phyloP scores from a whole-genome alignment of 2,113 vertebrate species.

The Mormyrus lacerda region DNA sequence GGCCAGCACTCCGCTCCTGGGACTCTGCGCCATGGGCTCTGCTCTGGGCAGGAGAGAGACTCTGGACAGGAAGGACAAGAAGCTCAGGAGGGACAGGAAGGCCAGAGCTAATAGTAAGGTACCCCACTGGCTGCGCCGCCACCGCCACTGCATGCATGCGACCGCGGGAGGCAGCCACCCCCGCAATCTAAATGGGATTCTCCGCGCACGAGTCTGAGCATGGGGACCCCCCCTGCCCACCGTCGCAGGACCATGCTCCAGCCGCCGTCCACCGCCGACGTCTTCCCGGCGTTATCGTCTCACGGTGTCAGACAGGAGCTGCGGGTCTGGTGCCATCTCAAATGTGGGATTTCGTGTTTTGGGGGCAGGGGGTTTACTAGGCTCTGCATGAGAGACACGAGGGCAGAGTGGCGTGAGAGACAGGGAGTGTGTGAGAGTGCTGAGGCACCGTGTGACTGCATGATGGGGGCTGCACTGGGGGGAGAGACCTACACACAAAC shows the following conservation, averaged over 20 bases:
- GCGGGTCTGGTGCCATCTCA: neutral
- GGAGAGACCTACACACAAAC: neutral
- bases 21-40: slow-evolving; percentile 62
- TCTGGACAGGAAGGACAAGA: slow-evolving; percentile 50
- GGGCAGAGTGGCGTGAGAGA: neutral
- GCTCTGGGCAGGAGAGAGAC: slow-evolving; percentile 59
- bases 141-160: neutral
- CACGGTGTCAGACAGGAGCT: neutral
- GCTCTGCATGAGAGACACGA: neutral
- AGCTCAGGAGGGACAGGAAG: slow-evolving; percentile 50
- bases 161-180: neutral
- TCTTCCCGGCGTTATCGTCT: neutral
- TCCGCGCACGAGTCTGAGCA: neutral
- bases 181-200: neutral
- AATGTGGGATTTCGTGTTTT: too few species aligned
- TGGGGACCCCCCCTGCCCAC: neutral
- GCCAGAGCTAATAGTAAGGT: slow-evolving; percentile 71
- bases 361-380: neutral
- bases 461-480: neutral
- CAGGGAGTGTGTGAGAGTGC: neutral
- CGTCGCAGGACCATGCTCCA: neutral
- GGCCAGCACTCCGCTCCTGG: slow-evolving; percentile 48
- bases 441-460: neutral
- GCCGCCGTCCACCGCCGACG: neutral
- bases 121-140: slow-evolving; percentile 38